A percentile compares a stretch with the other conserved stretches of the same genome.
phyloP scores from a whole-genome alignment of 2,888 invertebrate genomes.

The Aspidapion aeneum region DNA sequence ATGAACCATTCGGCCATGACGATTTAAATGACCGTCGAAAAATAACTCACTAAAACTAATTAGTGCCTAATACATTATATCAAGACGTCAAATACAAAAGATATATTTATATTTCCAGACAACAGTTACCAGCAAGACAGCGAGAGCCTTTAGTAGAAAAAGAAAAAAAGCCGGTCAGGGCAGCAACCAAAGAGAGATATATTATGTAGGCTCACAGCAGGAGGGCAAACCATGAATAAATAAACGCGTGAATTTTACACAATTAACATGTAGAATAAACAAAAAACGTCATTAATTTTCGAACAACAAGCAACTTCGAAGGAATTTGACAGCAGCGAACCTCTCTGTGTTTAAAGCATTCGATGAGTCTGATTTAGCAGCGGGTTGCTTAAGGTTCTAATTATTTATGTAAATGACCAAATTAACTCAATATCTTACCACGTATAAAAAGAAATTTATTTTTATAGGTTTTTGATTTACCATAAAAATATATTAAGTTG shows the following conservation, averaged over 20 bases:
- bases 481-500: too few species aligned
- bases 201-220: constrained; percentile 45
- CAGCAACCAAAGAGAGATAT: constrained; percentile 44
- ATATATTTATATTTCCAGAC: constrained; percentile 26
- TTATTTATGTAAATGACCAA: neutral
- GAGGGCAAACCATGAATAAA: constrained; percentile 50
- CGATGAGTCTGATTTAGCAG: neutral
- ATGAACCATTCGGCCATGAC: neutral
- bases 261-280: constrained; percentile 51
- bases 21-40: neutral
- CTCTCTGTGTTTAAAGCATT: neutral
- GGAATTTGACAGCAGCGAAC: constrained; percentile 40
- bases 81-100: constrained; percentile 43
- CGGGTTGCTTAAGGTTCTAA: neutral
- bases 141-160: constrained; percentile 26
- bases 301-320: constrained; percentile 47
- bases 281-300: constrained; percentile 48
- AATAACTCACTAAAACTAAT: neutral
- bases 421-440: neutral
- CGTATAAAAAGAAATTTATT: neutral
- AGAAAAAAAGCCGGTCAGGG: constrained; percentile 36
- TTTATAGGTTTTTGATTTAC: too few species aligned
- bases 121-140: neutral
- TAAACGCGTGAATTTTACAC: constrained; percentile 52
- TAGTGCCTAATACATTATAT: constrained; percentile 31